phyloP scores from a whole-genome alignment of 1,140 invertebrate species.

The Nymphalis io region DNA sequence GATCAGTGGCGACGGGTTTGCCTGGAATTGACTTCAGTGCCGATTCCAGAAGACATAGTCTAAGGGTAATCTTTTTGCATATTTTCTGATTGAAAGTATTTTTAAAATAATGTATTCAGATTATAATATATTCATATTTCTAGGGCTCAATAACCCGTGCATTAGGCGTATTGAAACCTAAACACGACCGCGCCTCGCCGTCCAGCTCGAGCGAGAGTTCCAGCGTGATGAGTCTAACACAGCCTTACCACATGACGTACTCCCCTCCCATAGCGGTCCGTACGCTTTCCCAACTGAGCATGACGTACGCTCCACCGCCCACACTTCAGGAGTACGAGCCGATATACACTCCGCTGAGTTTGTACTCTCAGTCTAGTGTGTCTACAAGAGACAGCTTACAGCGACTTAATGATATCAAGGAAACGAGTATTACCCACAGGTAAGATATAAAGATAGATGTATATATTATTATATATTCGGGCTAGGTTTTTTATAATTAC shows the following conservation, averaged over 20 bases:
- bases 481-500: not conserved
- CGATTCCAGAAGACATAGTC: conserved; percentile 72
- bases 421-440: conserved; percentile 69
- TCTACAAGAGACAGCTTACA: conserved; percentile 70
- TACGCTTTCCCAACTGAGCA: conserved; percentile 75
- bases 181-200: conserved; percentile 82
- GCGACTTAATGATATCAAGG: conserved; percentile 71
- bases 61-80: conserved; percentile 56
- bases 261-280: conserved; percentile 73
- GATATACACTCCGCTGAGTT: conserved; percentile 73
- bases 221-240: conserved; percentile 73
- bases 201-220: conserved; percentile 83
- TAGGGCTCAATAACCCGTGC: conserved; percentile 89
- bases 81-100: no score
- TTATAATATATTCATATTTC: not conserved
- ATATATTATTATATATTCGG: not conserved
- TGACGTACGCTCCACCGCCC: conserved; percentile 75
- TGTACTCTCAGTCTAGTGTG: conserved; percentile 74
- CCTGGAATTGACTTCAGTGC: conserved; percentile 73
- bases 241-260: conserved; percentile 62
- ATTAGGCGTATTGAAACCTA: conserved; percentile 83
- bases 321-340: conserved; percentile 75
- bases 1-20: conserved; percentile 73
- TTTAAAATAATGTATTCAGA: no score
- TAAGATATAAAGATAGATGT: conserved; percentile 24